Conservation (phyloP, 1,140 invertebrate species). For the Bombyx mandarina region DNA sequence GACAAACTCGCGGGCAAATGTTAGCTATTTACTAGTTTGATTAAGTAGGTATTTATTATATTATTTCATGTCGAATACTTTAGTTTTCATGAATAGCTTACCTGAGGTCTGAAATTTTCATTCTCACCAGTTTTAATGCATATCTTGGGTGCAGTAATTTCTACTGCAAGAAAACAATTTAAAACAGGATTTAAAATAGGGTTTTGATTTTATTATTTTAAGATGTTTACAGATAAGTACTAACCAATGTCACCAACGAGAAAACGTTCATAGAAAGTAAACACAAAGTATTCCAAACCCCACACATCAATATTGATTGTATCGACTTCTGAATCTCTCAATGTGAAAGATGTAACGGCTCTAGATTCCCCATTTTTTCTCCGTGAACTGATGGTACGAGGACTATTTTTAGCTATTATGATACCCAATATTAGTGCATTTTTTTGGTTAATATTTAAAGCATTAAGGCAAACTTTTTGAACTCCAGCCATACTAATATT, state of each 20-base stretch:
- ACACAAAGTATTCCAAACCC: constrained; percentile 74
- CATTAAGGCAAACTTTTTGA: constrained; percentile 50
- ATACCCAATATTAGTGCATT: constrained; percentile 60
- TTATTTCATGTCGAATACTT: neutral
- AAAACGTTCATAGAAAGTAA: constrained; percentile 72
- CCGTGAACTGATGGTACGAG: constrained; percentile 44
- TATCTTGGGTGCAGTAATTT: constrained; percentile 74
- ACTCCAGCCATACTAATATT: constrained; percentile 51
- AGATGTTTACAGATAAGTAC: constrained; percentile 4
- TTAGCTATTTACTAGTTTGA: too few relatives aligned
- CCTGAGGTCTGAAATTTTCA: constrained; percentile 74
- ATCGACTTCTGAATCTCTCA: constrained; percentile 77
- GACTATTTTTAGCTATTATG: constrained; percentile 60
- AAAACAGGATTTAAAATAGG: neutral
- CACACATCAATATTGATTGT: constrained; percentile 80
- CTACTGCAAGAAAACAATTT: constrained; percentile 63
- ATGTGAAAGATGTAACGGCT: constrained; percentile 78
- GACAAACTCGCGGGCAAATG: too few relatives aligned
- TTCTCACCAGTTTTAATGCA: constrained; percentile 70
- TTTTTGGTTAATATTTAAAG: constrained; percentile 59
- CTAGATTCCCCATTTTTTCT: constrained; percentile 64
- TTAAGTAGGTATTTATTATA: too few relatives aligned
- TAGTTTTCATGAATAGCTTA: constrained; percentile 27
- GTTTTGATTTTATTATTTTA: neutral
- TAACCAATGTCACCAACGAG: constrained; percentile 77